A percentile compares a stretch with the other conserved stretches of the same genome.
Conservation (phyloP, 2,797 vertebrate species). For the Enteromius radiatus region DNA sequence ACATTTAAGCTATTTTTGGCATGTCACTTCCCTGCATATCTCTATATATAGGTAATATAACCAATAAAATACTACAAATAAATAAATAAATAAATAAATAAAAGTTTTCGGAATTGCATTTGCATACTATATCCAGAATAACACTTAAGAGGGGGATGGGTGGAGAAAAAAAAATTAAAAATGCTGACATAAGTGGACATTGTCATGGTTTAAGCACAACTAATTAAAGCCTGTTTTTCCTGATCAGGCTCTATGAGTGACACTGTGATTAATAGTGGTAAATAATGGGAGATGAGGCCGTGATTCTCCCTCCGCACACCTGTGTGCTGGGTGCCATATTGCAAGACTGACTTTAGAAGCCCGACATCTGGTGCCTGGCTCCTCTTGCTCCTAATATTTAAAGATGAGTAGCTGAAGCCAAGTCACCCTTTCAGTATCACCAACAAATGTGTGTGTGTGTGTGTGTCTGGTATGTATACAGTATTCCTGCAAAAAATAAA, state of each 20-base stretch:
- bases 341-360: constrained; percentile 56
- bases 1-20: neutral
- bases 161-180: neutral
- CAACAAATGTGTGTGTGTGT: constrained; percentile 18
- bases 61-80: neutral
- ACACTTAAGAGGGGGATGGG: neutral
- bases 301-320: constrained; percentile 53
- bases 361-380: constrained; percentile 60
- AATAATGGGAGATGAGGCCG: constrained; percentile 62
- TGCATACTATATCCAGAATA: neutral
- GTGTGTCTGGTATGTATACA: neutral
- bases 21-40: neutral
- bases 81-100: too few relatives aligned
- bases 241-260: constrained; percentile 48
- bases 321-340: constrained; percentile 58
- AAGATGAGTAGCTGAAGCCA: constrained; percentile 41
- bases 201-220: constrained; percentile 31
- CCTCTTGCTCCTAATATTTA: constrained; percentile 43
- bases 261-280: constrained; percentile 62
- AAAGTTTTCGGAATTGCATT: neutral
- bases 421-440: constrained; percentile 33
- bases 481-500: neutral
- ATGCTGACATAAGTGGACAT: constrained; percentile 23
- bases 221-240: constrained; percentile 55
- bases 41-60: neutral